Evolutionary conservation across 2,888 invertebrate species (phyloP).

Genomic region (Diarsia mendica): DNA sequence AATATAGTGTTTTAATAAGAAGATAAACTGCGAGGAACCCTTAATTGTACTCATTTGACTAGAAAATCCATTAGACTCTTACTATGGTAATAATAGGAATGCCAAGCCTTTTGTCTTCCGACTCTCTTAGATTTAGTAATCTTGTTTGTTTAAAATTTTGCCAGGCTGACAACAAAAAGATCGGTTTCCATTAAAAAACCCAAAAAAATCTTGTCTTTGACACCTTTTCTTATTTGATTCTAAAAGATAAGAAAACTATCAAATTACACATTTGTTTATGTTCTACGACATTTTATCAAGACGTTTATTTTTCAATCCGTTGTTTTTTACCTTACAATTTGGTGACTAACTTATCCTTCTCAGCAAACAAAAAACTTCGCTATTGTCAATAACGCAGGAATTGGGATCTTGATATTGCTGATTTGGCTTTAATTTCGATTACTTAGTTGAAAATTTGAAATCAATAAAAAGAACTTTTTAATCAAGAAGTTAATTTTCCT

Average conservation of each 20-base stretch:
- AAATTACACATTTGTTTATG: constrained; percentile 58
- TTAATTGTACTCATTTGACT: neutral
- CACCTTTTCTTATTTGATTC: constrained; percentile 52
- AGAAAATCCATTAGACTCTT: neutral
- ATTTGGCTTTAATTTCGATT: constrained; percentile 63
- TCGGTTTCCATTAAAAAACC: constrained; percentile 30
- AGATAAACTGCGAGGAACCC: neutral
- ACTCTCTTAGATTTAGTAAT: neutral
- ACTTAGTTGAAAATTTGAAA: constrained; percentile 62
- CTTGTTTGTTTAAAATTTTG: neutral
- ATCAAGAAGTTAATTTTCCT: constrained; percentile 67
- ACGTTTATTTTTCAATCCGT: constrained; percentile 2
- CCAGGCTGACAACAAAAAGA: constrained; percentile 17
- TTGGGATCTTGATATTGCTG: constrained; percentile 37
- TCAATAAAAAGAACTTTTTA: constrained; percentile 63
- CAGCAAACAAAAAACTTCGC: constrained; percentile 23
- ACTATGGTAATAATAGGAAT: neutral
- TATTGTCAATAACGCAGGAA: constrained; percentile 22
- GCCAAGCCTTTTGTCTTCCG: constrained; percentile 2
- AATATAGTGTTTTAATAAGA: neutral
- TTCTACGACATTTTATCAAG: constrained; percentile 36
- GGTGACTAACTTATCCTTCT: constrained; percentile 5
- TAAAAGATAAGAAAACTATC: constrained; percentile 45
- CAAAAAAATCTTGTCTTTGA: constrained; percentile 37
- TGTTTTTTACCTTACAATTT: constrained; percentile 18